These are phyloP conservation scores for Eulemur coronatus DNA, from an alignment of 2,797 vertebrate species.

Conservation along the genomic window DNA sequence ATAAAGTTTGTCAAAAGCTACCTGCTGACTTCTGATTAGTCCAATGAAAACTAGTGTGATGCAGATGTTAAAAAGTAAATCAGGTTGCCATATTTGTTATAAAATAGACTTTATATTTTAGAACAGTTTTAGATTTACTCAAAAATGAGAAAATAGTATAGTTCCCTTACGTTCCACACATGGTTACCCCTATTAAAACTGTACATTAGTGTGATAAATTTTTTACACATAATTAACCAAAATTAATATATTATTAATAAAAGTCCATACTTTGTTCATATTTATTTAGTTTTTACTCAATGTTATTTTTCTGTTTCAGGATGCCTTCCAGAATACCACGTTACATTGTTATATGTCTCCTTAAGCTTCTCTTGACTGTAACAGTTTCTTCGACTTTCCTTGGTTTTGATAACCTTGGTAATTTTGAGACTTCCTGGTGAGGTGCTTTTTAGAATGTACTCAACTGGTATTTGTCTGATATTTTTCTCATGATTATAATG, in stretches of 20 bases:
- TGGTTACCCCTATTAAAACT: neutral
- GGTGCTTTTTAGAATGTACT: neutral
- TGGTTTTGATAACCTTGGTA: neutral
- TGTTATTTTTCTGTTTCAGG: neutral
- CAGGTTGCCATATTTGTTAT: neutral
- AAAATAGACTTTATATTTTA: neutral
- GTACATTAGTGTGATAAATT: neutral
- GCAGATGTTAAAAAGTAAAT: neutral
- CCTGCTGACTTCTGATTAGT: neutral
- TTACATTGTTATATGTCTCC: no score
- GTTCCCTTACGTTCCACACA: neutral
- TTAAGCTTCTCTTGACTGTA: neutral
- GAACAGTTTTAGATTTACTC: neutral
- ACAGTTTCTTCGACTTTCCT: neutral
- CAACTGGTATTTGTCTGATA: neutral
- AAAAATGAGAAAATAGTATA: neutral
- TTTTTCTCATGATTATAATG: neutral
- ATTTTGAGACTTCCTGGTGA: neutral
- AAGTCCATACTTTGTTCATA: neutral
- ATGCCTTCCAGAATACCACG: neutral
- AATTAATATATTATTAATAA: neutral
- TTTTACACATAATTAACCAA: neutral
- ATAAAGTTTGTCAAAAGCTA: neutral
- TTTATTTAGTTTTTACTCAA: neutral
- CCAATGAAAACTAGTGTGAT: neutral